phyloP scores from a whole-genome alignment of 2,113 vertebrate genomes.

The Amblyopsis rosae region DNA sequence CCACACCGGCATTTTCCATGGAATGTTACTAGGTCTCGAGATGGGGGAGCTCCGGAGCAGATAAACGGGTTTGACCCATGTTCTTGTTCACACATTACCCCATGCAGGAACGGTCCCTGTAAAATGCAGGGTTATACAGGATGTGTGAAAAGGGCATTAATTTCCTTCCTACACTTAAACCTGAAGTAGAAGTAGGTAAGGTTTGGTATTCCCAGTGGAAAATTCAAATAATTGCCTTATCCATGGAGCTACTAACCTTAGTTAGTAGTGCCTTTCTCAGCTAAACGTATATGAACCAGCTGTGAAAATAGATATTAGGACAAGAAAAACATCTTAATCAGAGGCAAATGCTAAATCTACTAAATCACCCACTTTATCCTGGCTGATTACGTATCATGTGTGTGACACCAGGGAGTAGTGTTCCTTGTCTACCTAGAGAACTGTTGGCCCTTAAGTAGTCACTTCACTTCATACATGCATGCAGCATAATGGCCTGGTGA shows the following conservation, averaged over 20 bases:
- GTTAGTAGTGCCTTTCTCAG: background rate
- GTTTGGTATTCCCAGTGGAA: background rate
- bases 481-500: constrained; percentile 29
- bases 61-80: too few relatives aligned
- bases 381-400: background rate
- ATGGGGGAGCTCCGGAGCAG: too few relatives aligned
- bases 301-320: background rate
- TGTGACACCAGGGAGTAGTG: constrained; percentile 33
- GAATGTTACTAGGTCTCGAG: too few relatives aligned
- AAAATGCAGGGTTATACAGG: too few relatives aligned
- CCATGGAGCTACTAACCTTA: background rate
- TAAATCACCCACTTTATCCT: background rate
- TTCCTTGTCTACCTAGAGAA: constrained; percentile 39
- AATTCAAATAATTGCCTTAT: background rate
- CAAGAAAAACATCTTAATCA: too few relatives aligned
- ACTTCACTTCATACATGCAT: background rate
- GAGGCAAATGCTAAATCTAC: background rate
- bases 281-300: background rate
- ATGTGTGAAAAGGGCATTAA: too few relatives aligned
- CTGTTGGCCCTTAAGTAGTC: constrained; percentile 35
- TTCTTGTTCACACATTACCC: too few relatives aligned
- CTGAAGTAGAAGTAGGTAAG: too few relatives aligned
- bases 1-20: too few relatives aligned
- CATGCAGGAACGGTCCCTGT: too few relatives aligned
- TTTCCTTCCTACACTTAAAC: too few relatives aligned